These are phyloP conservation scores for Hirtodrosophila trivittata DNA, from an alignment of 2,888 invertebrate species.

Conservation along the genomic window DNA sequence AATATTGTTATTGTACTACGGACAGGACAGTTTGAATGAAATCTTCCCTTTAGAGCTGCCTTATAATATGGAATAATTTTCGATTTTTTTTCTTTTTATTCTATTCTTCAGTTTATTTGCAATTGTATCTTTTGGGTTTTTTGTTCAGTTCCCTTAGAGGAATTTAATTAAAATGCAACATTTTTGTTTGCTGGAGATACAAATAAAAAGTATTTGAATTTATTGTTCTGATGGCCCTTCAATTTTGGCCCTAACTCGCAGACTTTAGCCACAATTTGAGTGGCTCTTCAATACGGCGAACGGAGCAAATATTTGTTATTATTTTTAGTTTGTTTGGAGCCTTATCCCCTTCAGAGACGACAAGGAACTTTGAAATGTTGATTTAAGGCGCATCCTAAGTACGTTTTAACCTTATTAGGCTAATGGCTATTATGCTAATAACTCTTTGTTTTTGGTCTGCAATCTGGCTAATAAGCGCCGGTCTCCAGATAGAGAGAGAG, in stretches of 20 bases:
- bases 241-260: no score
- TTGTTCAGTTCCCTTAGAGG: constrained; percentile 30
- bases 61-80: constrained; percentile 45
- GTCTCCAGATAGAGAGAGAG: constrained; percentile 12
- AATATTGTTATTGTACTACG: constrained; percentile 48
- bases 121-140: constrained; percentile 28
- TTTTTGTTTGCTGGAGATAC: constrained; percentile 15
- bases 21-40: constrained; percentile 39
- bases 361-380: constrained; percentile 47
- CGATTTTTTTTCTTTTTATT: constrained; percentile 18
- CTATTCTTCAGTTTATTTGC: constrained; percentile 34
- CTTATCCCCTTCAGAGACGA: constrained; percentile 4
- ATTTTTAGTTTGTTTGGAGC: constrained; percentile 41
- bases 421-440: constrained; percentile 55
- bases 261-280: constrained; percentile 40
- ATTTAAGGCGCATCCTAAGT: constrained; percentile 32
- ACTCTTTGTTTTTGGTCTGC: constrained; percentile 18
- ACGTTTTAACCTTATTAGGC: constrained; percentile 41
- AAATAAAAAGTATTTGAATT: constrained; percentile 24
- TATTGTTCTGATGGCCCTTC: constrained; percentile 35
- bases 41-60: constrained; percentile 24
- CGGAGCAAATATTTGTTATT: constrained; percentile 52
- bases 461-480: constrained; percentile 46
- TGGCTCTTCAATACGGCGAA: constrained; percentile 28
- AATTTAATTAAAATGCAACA: constrained; percentile 59